Evolutionary conservation across 2,888 invertebrate genomes (phyloP).

Genomic region (Rhamnusium bicolor): DNA sequence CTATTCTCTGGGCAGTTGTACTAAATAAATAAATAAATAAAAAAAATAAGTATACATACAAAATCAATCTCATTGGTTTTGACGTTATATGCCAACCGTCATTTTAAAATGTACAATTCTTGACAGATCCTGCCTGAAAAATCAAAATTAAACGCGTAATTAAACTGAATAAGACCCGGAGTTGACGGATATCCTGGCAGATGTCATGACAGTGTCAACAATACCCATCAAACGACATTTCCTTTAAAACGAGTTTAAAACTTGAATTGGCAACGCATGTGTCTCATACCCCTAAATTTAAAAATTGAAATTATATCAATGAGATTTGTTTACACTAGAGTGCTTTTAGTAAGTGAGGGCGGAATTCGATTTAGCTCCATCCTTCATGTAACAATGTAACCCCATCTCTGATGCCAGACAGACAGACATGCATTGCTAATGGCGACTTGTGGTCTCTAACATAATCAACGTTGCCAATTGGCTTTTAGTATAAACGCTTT

Average conservation of each 20-base stretch:
- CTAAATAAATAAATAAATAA: too few species aligned
- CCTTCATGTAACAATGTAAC: constrained; percentile 66
- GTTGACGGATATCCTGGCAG: constrained; percentile 70
- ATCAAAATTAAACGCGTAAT: constrained; percentile 67
- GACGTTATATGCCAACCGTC: neutral
- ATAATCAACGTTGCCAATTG: constrained; percentile 7
- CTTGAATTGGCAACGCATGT: constrained; percentile 59
- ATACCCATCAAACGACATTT: constrained; percentile 68
- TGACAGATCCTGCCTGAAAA: constrained; percentile 32
- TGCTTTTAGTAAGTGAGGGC: constrained; percentile 68
- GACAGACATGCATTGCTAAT: constrained; percentile 65
- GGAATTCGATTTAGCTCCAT: constrained; percentile 66
- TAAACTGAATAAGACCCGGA: constrained; percentile 68
- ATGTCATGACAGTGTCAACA: constrained; percentile 69
- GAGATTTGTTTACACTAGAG: constrained; percentile 70
- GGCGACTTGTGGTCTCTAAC: constrained; percentile 52
- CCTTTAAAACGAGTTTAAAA: constrained; percentile 67
- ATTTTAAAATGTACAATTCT: constrained; percentile 26
- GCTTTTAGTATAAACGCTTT: too few species aligned
- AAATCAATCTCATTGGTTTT: neutral
- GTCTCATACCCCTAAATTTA: constrained; percentile 64
- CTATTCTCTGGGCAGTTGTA: too few species aligned
- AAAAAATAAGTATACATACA: too few species aligned
- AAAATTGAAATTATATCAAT: constrained; percentile 71
- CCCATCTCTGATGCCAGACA: constrained; percentile 62